Base-by-base conservation (phyloP, 2,113 vertebrate species). In the Stomatorhinus ivindoensis region DNA sequence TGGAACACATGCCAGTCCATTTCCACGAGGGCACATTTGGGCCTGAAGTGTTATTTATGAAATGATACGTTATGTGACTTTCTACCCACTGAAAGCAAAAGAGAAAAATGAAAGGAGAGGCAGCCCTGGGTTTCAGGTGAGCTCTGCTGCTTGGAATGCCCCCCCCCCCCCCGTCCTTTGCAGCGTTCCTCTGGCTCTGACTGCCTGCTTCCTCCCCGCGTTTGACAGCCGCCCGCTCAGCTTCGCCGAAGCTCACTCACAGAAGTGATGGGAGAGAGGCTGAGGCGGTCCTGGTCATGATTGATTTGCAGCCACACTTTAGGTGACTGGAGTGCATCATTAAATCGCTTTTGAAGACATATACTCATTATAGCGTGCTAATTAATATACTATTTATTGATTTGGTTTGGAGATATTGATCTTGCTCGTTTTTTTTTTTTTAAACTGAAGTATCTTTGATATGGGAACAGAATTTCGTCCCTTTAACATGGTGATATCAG, bases 121-220 rank as follows among this genome's bases (percentile, higher is more conserved):
- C 17, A n/a, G 87, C 1, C 55, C 10, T 1, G 86, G 31, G 10
- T 87, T 87, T 87, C 53, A 61, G 51, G 55, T 9, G 86, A 21
- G 19, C 86, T 19, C 13, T 1, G 76, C 93, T 93, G 93, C 92
- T 94, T 91, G 93, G 92, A 85, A 91, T 89, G 39, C 48, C 91
- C 4, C 8, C 24, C 24, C 24, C 11, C 51, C 15, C 47, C 51
- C 51, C 31, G 58, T 65, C 92, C 89, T 89, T 91, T 92, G 91
- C 50, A 86, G 21, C 58, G 42, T 31, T 42, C 86, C 15, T 35
- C 87, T 73, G 86, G 61, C 87, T 39, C 55, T 89, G 91, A 39
- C 92, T 92, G 91, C 89, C 89, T 92, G 90, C 55, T 90, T 87
- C 19, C 61, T 88, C 55, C 80, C 50, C 3, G 7, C 10, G 6